Percentiles rank a stretch among this genome's conserved stretches.
phyloP scores from a whole-genome alignment of 2,888 invertebrate genomes.

The Xestia xanthographa region DNA sequence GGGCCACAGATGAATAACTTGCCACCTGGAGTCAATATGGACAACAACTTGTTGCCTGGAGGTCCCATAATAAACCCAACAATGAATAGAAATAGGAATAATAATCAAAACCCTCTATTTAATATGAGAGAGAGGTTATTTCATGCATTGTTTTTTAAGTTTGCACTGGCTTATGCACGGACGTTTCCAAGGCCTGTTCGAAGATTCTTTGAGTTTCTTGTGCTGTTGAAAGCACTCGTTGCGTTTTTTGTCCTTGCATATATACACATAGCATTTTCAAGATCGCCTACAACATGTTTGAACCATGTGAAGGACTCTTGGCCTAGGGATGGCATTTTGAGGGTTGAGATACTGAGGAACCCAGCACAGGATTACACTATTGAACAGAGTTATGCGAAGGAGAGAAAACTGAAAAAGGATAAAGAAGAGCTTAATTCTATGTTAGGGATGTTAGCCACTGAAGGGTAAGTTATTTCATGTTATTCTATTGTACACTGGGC shows the following conservation, averaged over 20 bases:
- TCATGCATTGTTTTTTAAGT: constrained; percentile 98
- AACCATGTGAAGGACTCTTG: constrained; percentile 96
- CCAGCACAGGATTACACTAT: constrained; percentile 94
- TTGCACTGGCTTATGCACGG: constrained; percentile 97
- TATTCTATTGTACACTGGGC: neutral
- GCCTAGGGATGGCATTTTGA: constrained; percentile 98
- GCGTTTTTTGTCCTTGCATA: constrained; percentile 98
- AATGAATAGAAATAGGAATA: constrained; percentile 90
- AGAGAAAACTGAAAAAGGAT: constrained; percentile 93
- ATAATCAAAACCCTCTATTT: constrained; percentile 94
- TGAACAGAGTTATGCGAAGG: constrained; percentile 96
- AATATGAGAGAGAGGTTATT: constrained; percentile 97
- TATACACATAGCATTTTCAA: constrained; percentile 98
- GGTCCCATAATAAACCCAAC: constrained; percentile 89
- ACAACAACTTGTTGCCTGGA: constrained; percentile 89
- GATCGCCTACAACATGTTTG: constrained; percentile 97
- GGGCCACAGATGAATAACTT: constrained; percentile 85
- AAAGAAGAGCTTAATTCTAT: constrained; percentile 91
- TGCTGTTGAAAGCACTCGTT: constrained; percentile 93
- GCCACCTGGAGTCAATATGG: constrained; percentile 88
- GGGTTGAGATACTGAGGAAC: constrained; percentile 96
- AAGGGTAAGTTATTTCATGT: constrained; percentile 88
- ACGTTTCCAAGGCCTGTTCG: constrained; percentile 96
- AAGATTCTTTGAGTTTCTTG: constrained; percentile 95
- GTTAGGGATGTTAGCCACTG: constrained; percentile 92